phyloP scores from a whole-genome alignment of 2,888 invertebrate genomes.

The Ommatoiulus sabulosus region DNA sequence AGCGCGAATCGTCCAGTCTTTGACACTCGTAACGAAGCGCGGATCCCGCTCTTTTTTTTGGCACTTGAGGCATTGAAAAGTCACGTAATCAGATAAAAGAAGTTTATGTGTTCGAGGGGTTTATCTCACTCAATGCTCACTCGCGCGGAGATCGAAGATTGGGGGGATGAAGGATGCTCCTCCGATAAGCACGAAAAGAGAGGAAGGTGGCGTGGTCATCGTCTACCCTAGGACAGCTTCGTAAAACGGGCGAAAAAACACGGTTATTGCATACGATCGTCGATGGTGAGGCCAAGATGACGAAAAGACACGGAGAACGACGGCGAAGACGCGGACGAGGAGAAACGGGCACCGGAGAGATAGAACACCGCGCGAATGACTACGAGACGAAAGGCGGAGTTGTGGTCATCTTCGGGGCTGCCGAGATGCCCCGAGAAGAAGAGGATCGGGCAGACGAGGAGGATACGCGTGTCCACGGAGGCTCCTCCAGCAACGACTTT shows the following conservation, averaged over 20 bases:
- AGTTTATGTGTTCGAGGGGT: not conserved
- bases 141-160: not conserved
- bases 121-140: not conserved
- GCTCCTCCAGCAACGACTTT: not conserved
- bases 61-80: conserved; percentile 19
- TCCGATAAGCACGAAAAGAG: not conserved
- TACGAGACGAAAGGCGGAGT: not conserved
- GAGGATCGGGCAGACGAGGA: not conserved
- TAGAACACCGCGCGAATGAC: not conserved
- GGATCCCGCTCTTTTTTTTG: not conserved
- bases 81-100: not conserved
- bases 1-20: not conserved
- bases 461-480: not conserved
- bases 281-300: not conserved
- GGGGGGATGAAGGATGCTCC: not conserved
- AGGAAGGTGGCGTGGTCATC: not conserved
- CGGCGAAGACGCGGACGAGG: not conserved
- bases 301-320: not conserved
- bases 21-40: not conserved
- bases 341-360: not conserved
- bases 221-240: not conserved
- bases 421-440: not conserved
- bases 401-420: too few species aligned
- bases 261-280: conserved; percentile 3
- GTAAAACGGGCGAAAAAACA: not conserved